Percentiles rank a stretch among this genome's conserved stretches.
These are phyloP conservation scores for Pipa parva DNA, from an alignment of 2,113 vertebrate genomes.

Conservation along the genomic window DNA sequence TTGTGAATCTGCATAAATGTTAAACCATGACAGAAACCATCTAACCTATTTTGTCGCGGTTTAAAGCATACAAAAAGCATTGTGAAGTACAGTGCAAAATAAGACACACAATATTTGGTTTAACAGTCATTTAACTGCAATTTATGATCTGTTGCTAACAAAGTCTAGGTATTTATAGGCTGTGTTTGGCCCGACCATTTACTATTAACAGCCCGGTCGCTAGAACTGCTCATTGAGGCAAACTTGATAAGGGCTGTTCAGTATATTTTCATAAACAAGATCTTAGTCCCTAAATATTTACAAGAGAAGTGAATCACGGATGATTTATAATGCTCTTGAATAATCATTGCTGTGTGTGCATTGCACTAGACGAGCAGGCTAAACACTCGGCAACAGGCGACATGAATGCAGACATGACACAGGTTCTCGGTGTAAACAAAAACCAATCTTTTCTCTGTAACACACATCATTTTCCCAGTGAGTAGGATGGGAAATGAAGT, in stretches of 20 bases:
- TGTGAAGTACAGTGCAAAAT: no score
- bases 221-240: conserved; percentile 32
- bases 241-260: conserved; percentile 3
- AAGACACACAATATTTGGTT: no score
- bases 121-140: no score
- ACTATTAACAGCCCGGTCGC: neutral
- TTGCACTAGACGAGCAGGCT: neutral
- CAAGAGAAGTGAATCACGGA: neutral
- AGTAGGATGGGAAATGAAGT: neutral
- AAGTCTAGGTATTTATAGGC: no score
- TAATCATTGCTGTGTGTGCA: conserved; percentile 3
- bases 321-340: conserved; percentile 15
- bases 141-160: no score
- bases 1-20: no score
- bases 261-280: neutral
- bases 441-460: conserved; percentile 8
- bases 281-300: conserved; percentile 6
- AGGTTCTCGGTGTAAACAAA: neutral
- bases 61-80: no score
- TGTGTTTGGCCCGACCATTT: no score
- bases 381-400: neutral
- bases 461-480: neutral
- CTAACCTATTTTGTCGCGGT: no score
- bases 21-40: no score
- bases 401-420: conserved; percentile 11